phyloP scores from a whole-genome alignment of 2,888 invertebrate species.

The Polietes domitor region DNA sequence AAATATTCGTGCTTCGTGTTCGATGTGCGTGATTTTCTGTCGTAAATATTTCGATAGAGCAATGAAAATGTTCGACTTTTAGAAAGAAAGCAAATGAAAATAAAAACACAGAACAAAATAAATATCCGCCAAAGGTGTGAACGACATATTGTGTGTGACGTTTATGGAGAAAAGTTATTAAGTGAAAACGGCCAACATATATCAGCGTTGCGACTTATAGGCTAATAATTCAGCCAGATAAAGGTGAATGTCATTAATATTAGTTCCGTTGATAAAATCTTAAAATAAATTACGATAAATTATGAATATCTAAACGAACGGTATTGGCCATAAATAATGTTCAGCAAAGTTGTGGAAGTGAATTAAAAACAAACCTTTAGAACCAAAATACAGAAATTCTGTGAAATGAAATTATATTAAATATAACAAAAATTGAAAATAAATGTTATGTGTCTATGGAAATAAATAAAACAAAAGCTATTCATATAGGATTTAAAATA shows the following conservation, averaged over 20 bases:
- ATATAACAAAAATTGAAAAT: too few species aligned
- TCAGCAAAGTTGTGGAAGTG: too few species aligned
- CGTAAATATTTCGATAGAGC: constrained; percentile 23
- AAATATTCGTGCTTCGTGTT: constrained; percentile 3
- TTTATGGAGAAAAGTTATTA: constrained; percentile 29
- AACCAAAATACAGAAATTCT: too few species aligned
- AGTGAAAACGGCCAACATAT: constrained; percentile 17
- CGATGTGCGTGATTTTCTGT: constrained; percentile 19
- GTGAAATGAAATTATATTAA: too few species aligned
- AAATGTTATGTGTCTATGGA: too few species aligned
- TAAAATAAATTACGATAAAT: neutral
- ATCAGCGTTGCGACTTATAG: neutral
- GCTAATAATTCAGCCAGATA: neutral
- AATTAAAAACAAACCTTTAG: too few species aligned
- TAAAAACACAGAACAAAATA: neutral
- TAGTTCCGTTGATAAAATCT: neutral
- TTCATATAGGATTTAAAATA: too few species aligned
- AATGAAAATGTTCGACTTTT: neutral
- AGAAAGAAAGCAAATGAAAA: neutral
- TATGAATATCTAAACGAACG: neutral
- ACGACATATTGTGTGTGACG: neutral
- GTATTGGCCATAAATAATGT: too few species aligned
- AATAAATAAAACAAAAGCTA: too few species aligned
- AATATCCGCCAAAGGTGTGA: constrained; percentile 6
- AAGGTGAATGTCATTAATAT: neutral